Conservation (phyloP, 1,140 invertebrate species). For the Cotesia chilonis region DNA sequence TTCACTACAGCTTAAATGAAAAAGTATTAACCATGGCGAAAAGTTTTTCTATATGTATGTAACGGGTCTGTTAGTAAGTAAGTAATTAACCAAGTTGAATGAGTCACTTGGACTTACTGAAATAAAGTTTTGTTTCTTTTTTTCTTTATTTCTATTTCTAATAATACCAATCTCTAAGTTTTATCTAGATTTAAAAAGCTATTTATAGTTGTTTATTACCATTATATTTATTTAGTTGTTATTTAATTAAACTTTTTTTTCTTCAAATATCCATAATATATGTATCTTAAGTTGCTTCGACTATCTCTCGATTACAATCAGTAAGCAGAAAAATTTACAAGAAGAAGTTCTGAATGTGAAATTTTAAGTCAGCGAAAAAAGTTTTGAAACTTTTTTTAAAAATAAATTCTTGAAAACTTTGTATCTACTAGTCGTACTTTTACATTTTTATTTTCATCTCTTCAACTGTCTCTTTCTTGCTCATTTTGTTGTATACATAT, state of each 20-base stretch:
- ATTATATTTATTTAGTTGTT: not conserved
- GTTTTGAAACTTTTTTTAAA: no score
- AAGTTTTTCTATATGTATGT: not conserved
- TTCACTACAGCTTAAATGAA: not conserved
- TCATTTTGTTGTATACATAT: no score
- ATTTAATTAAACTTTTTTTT: conserved; percentile 4
- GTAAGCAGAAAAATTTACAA: no score
- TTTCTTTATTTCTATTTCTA: conserved; percentile 5
- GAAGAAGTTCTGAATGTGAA: no score
- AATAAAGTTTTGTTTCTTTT: conserved; percentile 41
- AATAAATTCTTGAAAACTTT: no score
- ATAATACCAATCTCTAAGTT: conserved; percentile 23
- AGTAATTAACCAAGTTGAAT: conserved; percentile 53
- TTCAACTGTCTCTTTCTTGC: no score
- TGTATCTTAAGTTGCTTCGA: no score
- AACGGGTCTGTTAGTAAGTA: conserved; percentile 11
- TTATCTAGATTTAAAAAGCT: not conserved
- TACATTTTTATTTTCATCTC: no score
- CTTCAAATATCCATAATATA: no score
- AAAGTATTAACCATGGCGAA: not conserved
- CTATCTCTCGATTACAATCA: no score
- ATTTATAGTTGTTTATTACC: not conserved
- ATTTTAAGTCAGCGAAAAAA: no score
- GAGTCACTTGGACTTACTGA: conserved; percentile 45
- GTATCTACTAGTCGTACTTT: no score